phyloP scores from a whole-genome alignment of 1,140 invertebrate species.

The Bombus consobrinus region DNA sequence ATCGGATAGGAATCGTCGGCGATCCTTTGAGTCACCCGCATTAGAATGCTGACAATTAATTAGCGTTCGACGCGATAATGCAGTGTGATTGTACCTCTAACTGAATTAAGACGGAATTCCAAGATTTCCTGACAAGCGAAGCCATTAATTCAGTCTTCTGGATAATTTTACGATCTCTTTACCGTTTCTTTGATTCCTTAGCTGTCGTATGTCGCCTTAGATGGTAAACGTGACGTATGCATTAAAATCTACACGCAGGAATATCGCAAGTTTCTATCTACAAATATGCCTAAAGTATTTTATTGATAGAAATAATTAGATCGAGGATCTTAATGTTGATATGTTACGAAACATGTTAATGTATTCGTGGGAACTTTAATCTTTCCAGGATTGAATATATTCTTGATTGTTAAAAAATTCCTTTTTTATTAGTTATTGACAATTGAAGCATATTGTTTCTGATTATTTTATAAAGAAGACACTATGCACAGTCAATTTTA shows the following conservation, averaged over 20 bases:
- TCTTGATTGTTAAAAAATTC: too few species aligned
- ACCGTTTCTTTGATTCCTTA: too few species aligned
- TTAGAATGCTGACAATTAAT: slow-evolving; percentile 55
- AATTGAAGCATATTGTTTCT: too few species aligned
- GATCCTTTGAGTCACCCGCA: slow-evolving; percentile 42
- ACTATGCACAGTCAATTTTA: neutral
- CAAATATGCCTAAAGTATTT: too few species aligned
- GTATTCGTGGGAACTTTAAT: neutral
- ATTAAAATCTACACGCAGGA: neutral
- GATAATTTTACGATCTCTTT: neutral
- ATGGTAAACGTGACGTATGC: neutral
- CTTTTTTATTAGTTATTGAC: too few species aligned
- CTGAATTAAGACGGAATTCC: slow-evolving; percentile 1
- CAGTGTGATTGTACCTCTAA: slow-evolving; percentile 13
- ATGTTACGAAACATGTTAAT: neutral
- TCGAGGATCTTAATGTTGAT: neutral
- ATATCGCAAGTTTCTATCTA: neutral
- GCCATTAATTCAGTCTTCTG: neutral
- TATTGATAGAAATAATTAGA: neutral
- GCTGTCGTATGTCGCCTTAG: neutral
- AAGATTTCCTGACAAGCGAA: neutral
- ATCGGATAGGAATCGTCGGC: slow-evolving; percentile 25
- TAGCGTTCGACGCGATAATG: slow-evolving; percentile 41
- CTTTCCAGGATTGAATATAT: neutral
- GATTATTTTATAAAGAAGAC: neutral